Evolutionary conservation across 1,140 invertebrate genomes (phyloP).

Genomic region (Drosophila equinoxialis): DNA sequence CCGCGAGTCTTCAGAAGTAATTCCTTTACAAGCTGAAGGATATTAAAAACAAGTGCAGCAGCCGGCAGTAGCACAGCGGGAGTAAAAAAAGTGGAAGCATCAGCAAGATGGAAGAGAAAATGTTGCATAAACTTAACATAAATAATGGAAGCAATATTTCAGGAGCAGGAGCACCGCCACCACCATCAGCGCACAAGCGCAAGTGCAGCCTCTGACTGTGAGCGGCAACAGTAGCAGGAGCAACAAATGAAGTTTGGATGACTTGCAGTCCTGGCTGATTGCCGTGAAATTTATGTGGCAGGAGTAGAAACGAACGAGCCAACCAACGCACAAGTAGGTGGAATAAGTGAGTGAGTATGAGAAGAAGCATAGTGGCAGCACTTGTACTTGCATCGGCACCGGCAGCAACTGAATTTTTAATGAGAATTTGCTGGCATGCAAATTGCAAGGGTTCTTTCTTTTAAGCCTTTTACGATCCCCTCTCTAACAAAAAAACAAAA

Average conservation of each 20-base stretch:
- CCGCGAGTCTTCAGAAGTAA: slow-evolving; percentile 51
- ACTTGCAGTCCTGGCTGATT: slow-evolving; percentile 74
- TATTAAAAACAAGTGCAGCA: slow-evolving; percentile 76
- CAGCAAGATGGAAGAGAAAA: slow-evolving; percentile 47
- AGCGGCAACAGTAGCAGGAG: slow-evolving; percentile 35
- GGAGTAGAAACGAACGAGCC: slow-evolving; percentile 6
- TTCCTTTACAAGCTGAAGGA: slow-evolving; percentile 78
- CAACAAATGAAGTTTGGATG: slow-evolving; percentile 80
- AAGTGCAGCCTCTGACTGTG: slow-evolving; percentile 24
- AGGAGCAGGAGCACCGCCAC: slow-evolving; percentile 28
- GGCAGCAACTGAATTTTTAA: slow-evolving; percentile 58
- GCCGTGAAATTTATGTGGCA: slow-evolving; percentile 76
- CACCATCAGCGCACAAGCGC: slow-evolving; percentile 8
- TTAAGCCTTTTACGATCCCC: slow-evolving; percentile 48
- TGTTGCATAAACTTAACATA: slow-evolving; percentile 68
- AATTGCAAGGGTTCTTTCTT: slow-evolving; percentile 41
- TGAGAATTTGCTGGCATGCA: slow-evolving; percentile 64
- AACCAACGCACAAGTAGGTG: slow-evolving; percentile 12
- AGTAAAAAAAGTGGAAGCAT: slow-evolving; percentile 15
- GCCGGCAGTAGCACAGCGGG: slow-evolving; percentile 29
- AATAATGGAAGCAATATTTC: slow-evolving; percentile 77
- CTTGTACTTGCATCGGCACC: slow-evolving; percentile 7
- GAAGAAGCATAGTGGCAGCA: slow-evolving; percentile 17
- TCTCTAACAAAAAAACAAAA: slow-evolving; percentile 10
- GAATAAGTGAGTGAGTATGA: slow-evolving; percentile 27